Evolutionary conservation across 2,888 invertebrate species (phyloP).

Genomic region (Ennomos erosarius): DNA sequence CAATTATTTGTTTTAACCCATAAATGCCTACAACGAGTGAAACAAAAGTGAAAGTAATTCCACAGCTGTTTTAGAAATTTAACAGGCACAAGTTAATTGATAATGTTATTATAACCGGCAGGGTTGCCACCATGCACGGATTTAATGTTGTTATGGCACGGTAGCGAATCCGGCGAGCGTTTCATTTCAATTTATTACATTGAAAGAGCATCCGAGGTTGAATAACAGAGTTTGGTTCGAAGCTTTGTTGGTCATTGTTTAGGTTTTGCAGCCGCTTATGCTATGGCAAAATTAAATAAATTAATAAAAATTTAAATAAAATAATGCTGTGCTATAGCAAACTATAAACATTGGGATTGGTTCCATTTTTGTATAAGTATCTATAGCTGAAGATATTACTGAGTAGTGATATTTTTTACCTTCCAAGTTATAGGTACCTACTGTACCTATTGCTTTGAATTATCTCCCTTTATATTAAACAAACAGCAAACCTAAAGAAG

Average conservation of each 20-base stretch:
- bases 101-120: conserved; percentile 56
- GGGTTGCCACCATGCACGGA: conserved; percentile 43
- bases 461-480: too few species aligned
- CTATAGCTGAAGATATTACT: too few species aligned
- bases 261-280: neutral
- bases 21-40: neutral
- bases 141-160: conserved; percentile 59
- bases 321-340: neutral
- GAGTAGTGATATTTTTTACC: too few species aligned
- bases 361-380: too few species aligned
- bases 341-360: neutral
- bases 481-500: too few species aligned
- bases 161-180: conserved; percentile 38
- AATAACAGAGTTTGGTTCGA: conserved; percentile 12
- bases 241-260: conserved; percentile 5
- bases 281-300: too few species aligned
- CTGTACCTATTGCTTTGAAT: too few species aligned
- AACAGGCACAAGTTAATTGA: conserved; percentile 54
- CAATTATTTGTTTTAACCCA: neutral
- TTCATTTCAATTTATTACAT: conserved; percentile 32
- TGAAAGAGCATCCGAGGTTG: conserved; percentile 12
- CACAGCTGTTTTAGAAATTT: conserved; percentile 39
- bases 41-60: conserved; percentile 22
- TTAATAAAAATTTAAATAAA: neutral
- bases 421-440: too few species aligned